phyloP scores from a whole-genome alignment of 2,113 vertebrate species.

The Aphelocoma coerulescens region DNA sequence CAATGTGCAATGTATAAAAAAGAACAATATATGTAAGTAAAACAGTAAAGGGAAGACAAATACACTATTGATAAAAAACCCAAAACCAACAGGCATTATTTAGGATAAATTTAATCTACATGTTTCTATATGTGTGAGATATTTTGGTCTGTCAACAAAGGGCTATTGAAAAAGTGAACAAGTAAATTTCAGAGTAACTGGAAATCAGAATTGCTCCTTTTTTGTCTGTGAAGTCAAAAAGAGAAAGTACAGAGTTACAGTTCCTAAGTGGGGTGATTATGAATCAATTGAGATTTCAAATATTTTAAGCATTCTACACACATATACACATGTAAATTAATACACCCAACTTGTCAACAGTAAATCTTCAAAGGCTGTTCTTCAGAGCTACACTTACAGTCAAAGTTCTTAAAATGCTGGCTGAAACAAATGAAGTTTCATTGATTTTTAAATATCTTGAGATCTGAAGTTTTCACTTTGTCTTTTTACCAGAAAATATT shows the following conservation, averaged over 20 bases:
- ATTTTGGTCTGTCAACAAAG: not conserved
- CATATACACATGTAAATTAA: slow-evolving; percentile 46
- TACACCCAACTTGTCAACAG: slow-evolving; percentile 50
- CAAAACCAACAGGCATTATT: not conserved
- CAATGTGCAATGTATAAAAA: not conserved
- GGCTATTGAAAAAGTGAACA: not conserved
- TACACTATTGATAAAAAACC: accelerated
- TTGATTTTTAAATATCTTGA: slow-evolving; percentile 55
- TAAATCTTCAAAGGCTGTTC: slow-evolving; percentile 47
- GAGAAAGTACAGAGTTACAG: not conserved
- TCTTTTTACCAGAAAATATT: slow-evolving; percentile 36
- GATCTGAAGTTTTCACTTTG: slow-evolving; percentile 36
- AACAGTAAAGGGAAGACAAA: not conserved
- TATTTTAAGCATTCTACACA: slow-evolving; percentile 50
- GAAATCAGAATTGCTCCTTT: not conserved
- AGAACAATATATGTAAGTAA: not conserved
- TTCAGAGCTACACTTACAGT: slow-evolving; percentile 16
- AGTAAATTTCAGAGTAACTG: not conserved
- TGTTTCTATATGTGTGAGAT: not conserved
- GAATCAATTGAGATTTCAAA: slow-evolving; percentile 46
- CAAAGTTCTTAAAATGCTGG: slow-evolving; percentile 31
- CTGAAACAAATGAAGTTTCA: slow-evolving; percentile 50
- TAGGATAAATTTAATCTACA: not conserved
- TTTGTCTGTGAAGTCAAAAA: not conserved
- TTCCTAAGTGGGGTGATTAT: not conserved